Evolutionary conservation across 2,113 vertebrate species (phyloP), one percentile per base, ranked within the genome.

Genomic region (Chaetops frenatus): DNA sequence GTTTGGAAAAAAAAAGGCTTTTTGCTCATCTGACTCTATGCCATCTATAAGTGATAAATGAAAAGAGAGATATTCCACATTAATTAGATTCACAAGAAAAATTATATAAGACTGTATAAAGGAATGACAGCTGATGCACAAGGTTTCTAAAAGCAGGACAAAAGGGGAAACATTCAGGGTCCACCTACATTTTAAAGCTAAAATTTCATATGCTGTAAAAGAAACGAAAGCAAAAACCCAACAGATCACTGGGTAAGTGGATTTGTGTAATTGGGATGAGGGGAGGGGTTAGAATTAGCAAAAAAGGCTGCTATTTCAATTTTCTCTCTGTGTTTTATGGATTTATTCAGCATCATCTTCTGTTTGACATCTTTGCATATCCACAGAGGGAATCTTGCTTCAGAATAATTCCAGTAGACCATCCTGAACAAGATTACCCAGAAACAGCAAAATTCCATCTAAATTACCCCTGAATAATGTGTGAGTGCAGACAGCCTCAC

Each of bases 81-180:
- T 42, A 38, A 79, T 19, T 76, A 5, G 56, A 67, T 79, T 88
- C 58, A 65, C 4, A 29, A 83, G 51, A 23, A 56, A 62, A 82
- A 19, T 2, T 4, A 18, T 47, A 38, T 42, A 40, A 48, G 74
- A 35, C 1, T 22, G 22, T 22, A 12, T 8, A 67, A 79, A 94
- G 35, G 31, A 66, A 38, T 7, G 25, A 25, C 33, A 70, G 56
- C 33, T 16, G 64, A 77, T 70, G 70, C 40, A 53, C 16, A 31
- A 56, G 17, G 24, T 31, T 77, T 83, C 51, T 5, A 69, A 60
- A 28, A 56, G 21, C 15, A 13, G 13, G 12, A 48, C 62, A 76
- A 69, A 61, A 48, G 4, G 1, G 4, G 2, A 17, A 14, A 15
- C 8, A 19, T 36, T 44, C 2, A 1, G 86, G 3, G 24, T 53